Conservation (phyloP, 2,888 invertebrate species). For the Limnephilus lunatus region DNA sequence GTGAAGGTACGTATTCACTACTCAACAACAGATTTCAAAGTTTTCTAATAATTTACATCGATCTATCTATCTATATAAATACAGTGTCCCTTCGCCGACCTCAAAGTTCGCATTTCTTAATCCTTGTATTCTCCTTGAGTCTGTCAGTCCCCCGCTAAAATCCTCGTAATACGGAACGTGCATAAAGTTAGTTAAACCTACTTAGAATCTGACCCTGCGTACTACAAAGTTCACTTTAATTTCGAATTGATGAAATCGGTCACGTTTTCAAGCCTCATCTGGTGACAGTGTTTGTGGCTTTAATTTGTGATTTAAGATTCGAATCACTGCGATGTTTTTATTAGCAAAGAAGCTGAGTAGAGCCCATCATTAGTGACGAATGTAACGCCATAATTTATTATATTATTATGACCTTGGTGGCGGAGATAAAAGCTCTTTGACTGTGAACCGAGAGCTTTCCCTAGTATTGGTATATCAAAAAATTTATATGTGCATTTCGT, state of each 20-base stretch:
- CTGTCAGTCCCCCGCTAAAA: neutral
- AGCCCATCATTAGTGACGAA: neutral
- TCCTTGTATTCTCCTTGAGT: constrained; percentile 5
- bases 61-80: neutral
- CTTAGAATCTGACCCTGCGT: constrained; percentile 30
- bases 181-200: constrained; percentile 43
- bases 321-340: neutral
- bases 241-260: constrained; percentile 25
- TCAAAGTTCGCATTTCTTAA: neutral
- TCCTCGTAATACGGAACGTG: constrained; percentile 34
- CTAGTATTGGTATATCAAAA: too few species aligned
- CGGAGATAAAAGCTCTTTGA: neutral
- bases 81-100: neutral
- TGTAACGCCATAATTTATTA: neutral
- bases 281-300: neutral
- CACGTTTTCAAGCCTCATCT: constrained; percentile 6
- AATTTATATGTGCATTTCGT: too few species aligned
- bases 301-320: constrained; percentile 7
- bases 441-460: neutral
- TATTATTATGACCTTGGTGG: neutral
- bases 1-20: neutral
- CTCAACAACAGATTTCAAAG: neutral
- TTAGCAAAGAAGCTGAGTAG: neutral
- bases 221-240: constrained; percentile 16
- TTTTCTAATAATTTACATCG: neutral